phyloP scores from a whole-genome alignment of 2,113 vertebrate genomes.

The Chrysochloris asiatica region DNA sequence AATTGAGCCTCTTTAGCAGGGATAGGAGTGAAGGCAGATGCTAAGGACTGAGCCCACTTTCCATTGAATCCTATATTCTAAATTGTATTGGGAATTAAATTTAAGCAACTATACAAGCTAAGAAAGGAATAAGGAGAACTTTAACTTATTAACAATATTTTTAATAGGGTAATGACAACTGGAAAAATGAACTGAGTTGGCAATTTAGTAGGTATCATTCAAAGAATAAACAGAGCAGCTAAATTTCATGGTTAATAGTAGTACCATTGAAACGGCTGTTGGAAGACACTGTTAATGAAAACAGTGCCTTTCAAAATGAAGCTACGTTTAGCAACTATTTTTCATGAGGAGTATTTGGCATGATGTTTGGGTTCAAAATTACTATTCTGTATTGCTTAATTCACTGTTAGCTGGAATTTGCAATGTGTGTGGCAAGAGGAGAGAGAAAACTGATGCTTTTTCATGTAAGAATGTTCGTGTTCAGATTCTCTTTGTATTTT shows the following conservation, averaged over 20 bases:
- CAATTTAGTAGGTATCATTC: constrained; percentile 58
- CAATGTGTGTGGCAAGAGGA: constrained; percentile 68
- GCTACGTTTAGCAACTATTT: constrained; percentile 66
- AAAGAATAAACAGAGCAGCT: constrained; percentile 64
- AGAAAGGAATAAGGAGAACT: constrained; percentile 42
- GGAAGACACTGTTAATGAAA: constrained; percentile 78
- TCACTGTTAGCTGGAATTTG: constrained; percentile 75
- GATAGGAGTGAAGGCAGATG: background rate
- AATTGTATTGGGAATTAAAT: constrained; percentile 14
- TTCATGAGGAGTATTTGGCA: constrained; percentile 55
- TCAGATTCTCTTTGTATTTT: constrained; percentile 82
- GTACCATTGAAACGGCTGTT: constrained; percentile 70
- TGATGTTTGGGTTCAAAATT: constrained; percentile 66
- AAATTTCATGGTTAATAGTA: constrained; percentile 58
- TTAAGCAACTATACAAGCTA: background rate
- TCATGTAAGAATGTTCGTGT: constrained; percentile 74
- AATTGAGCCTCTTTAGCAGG: background rate
- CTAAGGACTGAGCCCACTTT: background rate
- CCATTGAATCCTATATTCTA: background rate
- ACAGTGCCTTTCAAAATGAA: constrained; percentile 61
- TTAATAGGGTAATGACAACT: constrained; percentile 17
- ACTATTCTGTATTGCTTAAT: constrained; percentile 74
- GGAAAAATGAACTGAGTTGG: constrained; percentile 43
- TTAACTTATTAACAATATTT: constrained; percentile 28
- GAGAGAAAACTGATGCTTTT: constrained; percentile 81